phyloP scores from a whole-genome alignment of 2,113 vertebrate species.

The Actenoides lindsayi region DNA sequence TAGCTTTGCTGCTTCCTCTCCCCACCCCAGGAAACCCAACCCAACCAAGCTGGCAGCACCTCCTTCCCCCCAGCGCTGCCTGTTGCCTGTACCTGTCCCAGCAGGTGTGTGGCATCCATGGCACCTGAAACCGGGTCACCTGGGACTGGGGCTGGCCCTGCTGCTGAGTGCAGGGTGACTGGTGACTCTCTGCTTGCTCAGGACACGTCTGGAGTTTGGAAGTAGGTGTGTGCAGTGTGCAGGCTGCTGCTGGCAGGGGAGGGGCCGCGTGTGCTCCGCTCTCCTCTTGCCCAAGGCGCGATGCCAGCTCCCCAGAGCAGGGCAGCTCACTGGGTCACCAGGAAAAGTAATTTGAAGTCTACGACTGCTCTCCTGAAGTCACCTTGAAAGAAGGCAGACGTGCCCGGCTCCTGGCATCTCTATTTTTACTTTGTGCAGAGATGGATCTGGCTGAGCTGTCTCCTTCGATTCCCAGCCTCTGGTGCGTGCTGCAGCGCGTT shows the following conservation, averaged over 20 bases:
- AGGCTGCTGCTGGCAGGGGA: not conserved
- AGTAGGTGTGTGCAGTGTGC: not conserved
- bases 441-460: conserved; percentile 50
- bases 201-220: not conserved
- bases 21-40: not conserved
- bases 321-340: not conserved
- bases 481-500: not conserved
- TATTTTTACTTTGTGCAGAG: conserved; percentile 15
- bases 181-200: not conserved
- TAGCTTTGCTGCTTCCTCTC: not conserved
- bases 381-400: not conserved
- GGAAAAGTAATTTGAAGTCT: not conserved
- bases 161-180: fast-evolving
- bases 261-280: not conserved
- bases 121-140: not conserved
- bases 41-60: not conserved
- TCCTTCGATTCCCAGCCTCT: conserved; percentile 17
- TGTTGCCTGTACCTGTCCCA: not conserved
- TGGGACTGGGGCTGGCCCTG: not conserved
- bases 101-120: not conserved
- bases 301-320: fast-evolving
- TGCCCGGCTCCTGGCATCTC: conserved; percentile 44
- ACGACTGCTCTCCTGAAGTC: not conserved
- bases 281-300: not conserved
- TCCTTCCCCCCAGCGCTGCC: not conserved